Evolutionary conservation across 2,888 invertebrate genomes (phyloP).

Genomic region (Flexamia atlantica): DNA sequence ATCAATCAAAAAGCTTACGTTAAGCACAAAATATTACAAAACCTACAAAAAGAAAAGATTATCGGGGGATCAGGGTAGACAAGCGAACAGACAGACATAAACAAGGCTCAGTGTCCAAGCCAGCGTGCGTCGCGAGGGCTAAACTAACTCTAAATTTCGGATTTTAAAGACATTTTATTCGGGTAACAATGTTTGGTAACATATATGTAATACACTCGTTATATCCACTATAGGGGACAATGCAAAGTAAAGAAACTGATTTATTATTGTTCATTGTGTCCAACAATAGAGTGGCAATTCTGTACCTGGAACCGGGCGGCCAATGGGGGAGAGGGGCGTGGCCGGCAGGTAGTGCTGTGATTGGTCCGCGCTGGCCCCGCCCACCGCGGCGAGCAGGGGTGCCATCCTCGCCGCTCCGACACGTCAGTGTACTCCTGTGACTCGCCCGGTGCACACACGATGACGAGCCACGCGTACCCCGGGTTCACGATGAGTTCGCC

Average conservation of each 20-base stretch:
- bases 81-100: conserved; percentile 44
- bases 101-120: conserved; percentile 47
- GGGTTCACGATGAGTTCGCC: conserved; percentile 66
- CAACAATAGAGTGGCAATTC: conserved; percentile 62
- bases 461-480: conserved; percentile 65
- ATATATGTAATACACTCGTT: conserved; percentile 64
- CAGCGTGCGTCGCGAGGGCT: conserved; percentile 32
- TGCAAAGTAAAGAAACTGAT: conserved; percentile 65
- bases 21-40: not conserved
- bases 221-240: conserved; percentile 61
- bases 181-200: conserved; percentile 59
- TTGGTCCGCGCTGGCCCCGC: conserved; percentile 66
- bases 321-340: conserved; percentile 64
- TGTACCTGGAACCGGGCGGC: conserved; percentile 64
- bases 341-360: not conserved
- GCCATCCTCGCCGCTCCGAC: conserved; percentile 38
- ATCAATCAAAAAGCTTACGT: not conserved
- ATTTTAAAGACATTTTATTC: conserved; percentile 56
- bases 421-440: conserved; percentile 10
- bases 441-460: conserved; percentile 44
- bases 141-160: conserved; percentile 61
- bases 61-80: conserved; percentile 16
- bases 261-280: conserved; percentile 69
- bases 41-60: conserved; percentile 1
- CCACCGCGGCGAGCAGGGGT: conserved; percentile 60